phyloP scores from a whole-genome alignment of 2,797 vertebrate species.

The Todus mexicanus region DNA sequence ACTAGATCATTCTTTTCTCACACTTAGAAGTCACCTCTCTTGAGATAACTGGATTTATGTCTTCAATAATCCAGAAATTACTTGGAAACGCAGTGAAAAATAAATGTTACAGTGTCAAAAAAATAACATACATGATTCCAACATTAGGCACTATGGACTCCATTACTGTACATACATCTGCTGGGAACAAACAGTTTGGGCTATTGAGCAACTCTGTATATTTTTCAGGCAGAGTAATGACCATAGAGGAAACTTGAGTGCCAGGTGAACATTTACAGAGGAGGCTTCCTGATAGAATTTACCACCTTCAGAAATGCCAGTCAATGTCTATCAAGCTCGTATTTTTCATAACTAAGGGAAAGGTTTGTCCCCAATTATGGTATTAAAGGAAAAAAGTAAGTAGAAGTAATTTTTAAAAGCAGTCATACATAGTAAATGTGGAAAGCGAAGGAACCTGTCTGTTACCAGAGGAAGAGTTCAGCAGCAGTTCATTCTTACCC shows the following conservation, averaged over 20 bases:
- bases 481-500: not conserved
- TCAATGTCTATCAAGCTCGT: not conserved
- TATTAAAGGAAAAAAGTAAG: not conserved
- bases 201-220: not conserved
- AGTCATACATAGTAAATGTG: not conserved
- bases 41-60: not conserved
- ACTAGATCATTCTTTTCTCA: not conserved
- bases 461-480: not conserved
- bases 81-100: not conserved
- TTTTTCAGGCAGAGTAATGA: not conserved
- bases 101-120: not conserved
- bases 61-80: not conserved
- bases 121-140: not conserved
- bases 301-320: not conserved
- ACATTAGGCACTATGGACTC: not conserved
- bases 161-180: not conserved
- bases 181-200: not conserved
- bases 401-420: not conserved
- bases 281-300: not conserved
- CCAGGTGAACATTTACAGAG: not conserved
- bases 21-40: not conserved
- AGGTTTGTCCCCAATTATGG: not conserved
- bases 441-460: not conserved
- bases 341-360: not conserved
- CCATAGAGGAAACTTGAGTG: not conserved